Percentiles rank a stretch among this genome's conserved stretches.
phyloP scores from a whole-genome alignment of 1,140 invertebrate species.

The Camponotus pennsylvanicus region DNA sequence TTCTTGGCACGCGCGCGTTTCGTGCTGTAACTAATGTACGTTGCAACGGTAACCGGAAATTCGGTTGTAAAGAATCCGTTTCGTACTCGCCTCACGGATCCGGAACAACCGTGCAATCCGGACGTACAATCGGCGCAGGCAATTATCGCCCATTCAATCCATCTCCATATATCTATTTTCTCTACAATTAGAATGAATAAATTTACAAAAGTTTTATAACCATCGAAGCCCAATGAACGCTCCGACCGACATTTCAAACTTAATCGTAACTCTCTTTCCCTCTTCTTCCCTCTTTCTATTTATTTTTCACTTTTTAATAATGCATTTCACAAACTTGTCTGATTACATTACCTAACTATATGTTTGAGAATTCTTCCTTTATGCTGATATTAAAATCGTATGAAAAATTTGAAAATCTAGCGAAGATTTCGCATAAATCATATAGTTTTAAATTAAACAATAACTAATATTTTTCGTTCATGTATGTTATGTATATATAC shows the following conservation, averaged over 20 bases:
- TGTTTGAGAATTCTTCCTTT: background rate
- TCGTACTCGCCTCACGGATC: constrained; percentile 36
- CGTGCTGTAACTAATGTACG: constrained; percentile 31
- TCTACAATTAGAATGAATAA: constrained; percentile 24
- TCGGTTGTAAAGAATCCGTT: constrained; percentile 24
- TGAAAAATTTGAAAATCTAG: background rate
- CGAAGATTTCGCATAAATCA: background rate
- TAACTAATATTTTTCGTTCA: background rate
- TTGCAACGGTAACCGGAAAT: constrained; percentile 41
- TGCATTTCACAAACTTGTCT: background rate
- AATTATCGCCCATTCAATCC: constrained; percentile 41
- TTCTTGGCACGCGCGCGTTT: constrained; percentile 57
- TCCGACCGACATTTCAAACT: background rate
- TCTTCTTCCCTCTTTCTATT: background rate
- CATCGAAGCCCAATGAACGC: background rate
- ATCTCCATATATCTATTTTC: background rate
- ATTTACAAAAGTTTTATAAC: constrained; percentile 23
- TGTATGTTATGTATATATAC: background rate
- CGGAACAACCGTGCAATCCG: constrained; percentile 31
- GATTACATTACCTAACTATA: background rate
- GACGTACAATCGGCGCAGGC: constrained; percentile 7
- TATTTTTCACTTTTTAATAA: background rate
- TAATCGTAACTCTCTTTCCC: background rate
- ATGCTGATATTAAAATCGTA: background rate
- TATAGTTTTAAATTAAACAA: background rate